A percentile compares a stretch with the other conserved stretches of the same genome.
Conservation (phyloP, 2,888 invertebrate species). For the Latrodectus elegans region DNA sequence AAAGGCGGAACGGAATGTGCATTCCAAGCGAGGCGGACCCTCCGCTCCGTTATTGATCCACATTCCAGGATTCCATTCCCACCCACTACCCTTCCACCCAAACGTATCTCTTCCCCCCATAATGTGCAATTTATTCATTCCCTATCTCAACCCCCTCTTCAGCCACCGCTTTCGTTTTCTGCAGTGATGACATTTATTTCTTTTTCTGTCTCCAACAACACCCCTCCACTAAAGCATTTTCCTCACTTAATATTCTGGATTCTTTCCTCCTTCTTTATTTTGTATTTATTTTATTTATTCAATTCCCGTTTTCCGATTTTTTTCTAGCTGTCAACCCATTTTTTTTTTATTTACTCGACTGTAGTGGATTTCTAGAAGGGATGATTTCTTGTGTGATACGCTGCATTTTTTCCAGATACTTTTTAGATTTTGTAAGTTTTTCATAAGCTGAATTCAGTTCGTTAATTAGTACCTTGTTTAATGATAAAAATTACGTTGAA, state of each 20-base stretch:
- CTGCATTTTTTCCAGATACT: too few relatives aligned
- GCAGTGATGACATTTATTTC: background rate
- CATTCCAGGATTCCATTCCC: conserved; percentile 28
- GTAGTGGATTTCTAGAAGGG: too few relatives aligned
- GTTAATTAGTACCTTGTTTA: too few relatives aligned
- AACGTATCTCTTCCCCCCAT: background rate
- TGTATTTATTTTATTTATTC: conserved; percentile 3
- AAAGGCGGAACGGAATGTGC: conserved; percentile 47
- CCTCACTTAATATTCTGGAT: background rate
- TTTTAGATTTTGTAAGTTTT: too few relatives aligned
- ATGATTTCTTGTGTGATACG: too few relatives aligned
- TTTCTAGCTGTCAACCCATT: too few relatives aligned
- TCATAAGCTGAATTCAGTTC: too few relatives aligned
- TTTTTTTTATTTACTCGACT: too few relatives aligned
- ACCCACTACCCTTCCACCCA: background rate
- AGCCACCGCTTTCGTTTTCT: background rate
- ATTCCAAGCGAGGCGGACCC: conserved; percentile 27
- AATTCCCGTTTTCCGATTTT: background rate
- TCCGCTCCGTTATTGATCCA: conserved; percentile 56
- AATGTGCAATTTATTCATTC: conserved; percentile 36
- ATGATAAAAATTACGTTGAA: too few relatives aligned
- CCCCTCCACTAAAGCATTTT: background rate
- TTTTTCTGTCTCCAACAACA: background rate
- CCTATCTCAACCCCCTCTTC: conserved; percentile 3
- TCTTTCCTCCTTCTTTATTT: background rate